Evolutionary conservation across 1,140 invertebrate species (phyloP), one percentile per base, ranked within the genome.

Genomic region (Pemphigus obesinymphae): DNA sequence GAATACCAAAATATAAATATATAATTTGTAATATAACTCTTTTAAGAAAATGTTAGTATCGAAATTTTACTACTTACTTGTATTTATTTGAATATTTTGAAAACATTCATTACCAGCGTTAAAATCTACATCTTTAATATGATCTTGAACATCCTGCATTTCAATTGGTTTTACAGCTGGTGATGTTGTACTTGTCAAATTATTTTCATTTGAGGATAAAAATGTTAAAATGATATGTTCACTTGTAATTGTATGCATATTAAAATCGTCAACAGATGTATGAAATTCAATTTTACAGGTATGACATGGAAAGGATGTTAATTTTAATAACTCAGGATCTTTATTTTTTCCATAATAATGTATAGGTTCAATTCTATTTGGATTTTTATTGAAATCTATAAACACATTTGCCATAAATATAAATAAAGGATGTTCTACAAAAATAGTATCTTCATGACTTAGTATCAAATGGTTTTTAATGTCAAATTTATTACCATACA

Each of bases 191-290:
- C n/a, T n/a, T n/a, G 0, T 50, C 0, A 50, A 13, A 11, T 31
- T 72, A 11, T 50, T n/a, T 50, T 45, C 2, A 7, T 6, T n/a
- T 50, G 31, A 3, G 66, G n/a, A 0, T 17, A 45, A 23, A 70
- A 70, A 45, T 45, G 26, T 43, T 23, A 70, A 70, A 26, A 70
- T 45, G 15, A 70, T 70, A 70, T 70, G 66, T 70, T 70, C 66
- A 45, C 66, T 70, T 43, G 66, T 70, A 43, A 70, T 45, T 23
- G 13, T 6, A 3, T 70, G 66, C 37, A 26, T 15, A 43, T 70
- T 26, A 70, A 45, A 70, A 15, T 70, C 66, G 20, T 34, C 4
- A 45, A 23, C 2, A 0, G 40, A 45, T 3, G n/a, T 26, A 29
- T 70, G 37, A 45, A 70, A 70, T 43, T 29, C 6, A 70, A 70